Conservation (phyloP, 2,797 vertebrate species). For the Syncerus caffer region DNA sequence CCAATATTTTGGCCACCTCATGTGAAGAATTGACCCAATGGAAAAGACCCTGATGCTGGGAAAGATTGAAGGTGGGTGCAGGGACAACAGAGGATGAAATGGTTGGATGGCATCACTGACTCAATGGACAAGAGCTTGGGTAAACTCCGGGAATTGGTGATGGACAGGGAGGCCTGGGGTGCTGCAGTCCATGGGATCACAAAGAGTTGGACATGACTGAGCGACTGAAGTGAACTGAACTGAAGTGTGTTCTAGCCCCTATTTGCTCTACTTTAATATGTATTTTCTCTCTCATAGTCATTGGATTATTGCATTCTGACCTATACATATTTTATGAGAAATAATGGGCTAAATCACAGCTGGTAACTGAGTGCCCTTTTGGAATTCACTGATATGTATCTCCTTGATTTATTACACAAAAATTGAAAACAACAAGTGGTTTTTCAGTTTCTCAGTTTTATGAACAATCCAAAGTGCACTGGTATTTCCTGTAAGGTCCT, state of each 20-base stretch:
- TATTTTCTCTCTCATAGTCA: neutral
- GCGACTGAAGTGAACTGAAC: neutral
- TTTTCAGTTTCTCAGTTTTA: constrained; percentile 10
- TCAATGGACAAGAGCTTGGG: neutral
- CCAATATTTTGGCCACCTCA: neutral
- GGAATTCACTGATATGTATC: neutral
- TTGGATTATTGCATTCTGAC: neutral
- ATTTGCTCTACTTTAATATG: neutral
- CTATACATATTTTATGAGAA: neutral
- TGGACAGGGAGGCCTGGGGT: neutral
- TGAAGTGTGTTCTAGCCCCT: neutral
- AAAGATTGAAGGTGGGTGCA: neutral
- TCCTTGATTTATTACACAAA: neutral
- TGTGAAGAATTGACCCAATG: neutral
- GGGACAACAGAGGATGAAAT: neutral
- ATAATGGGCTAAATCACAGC: neutral
- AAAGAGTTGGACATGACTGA: neutral
- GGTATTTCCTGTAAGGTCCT: neutral
- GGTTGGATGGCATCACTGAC: neutral
- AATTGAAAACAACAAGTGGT: neutral
- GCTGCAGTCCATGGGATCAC: neutral
- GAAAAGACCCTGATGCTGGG: neutral
- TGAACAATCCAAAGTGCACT: neutral
- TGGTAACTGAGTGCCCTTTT: neutral
- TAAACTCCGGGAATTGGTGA: neutral